These are phyloP conservation scores for Hydropsyche tenuis DNA, from an alignment of 1,140 invertebrate genomes.

Conservation along the genomic window DNA sequence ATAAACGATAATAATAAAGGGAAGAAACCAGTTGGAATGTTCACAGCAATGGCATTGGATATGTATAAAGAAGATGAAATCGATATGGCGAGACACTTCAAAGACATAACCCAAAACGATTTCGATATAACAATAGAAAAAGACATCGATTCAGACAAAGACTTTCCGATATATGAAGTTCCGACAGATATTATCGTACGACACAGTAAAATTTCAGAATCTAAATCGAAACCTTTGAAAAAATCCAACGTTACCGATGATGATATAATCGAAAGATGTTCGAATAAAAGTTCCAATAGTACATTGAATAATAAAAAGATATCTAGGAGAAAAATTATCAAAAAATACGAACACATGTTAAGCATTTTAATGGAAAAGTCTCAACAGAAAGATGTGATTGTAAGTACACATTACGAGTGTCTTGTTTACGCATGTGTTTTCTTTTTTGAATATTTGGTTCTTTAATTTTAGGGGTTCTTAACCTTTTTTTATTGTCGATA, in stretches of 20 bases:
- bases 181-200: constrained; percentile 43
- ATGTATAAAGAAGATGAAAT: constrained; percentile 43
- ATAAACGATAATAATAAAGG: constrained; percentile 7
- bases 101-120: constrained; percentile 39
- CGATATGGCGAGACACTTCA: constrained; percentile 46
- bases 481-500: too few relatives aligned
- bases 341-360: constrained; percentile 47
- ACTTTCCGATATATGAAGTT: constrained; percentile 46
- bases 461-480: too few relatives aligned
- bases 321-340: constrained; percentile 38
- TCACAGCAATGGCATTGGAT: constrained; percentile 44
- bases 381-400: constrained; percentile 40
- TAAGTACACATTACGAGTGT: constrained; percentile 30
- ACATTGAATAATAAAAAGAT: constrained; percentile 7
- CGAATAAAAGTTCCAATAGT: constrained; percentile 5
- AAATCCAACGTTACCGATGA: constrained; percentile 13
- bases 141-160: constrained; percentile 4
- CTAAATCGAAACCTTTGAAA: not conserved
- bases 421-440: too few relatives aligned
- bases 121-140: constrained; percentile 25
- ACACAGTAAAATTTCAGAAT: not conserved
- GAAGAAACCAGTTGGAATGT: constrained; percentile 39
- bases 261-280: constrained; percentile 29
- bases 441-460: too few relatives aligned
- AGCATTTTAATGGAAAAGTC: constrained; percentile 37